Evolutionary conservation across 2,113 vertebrate species (phyloP), one percentile per base, ranked within the genome.

Genomic region (Ciconia boyciana): DNA sequence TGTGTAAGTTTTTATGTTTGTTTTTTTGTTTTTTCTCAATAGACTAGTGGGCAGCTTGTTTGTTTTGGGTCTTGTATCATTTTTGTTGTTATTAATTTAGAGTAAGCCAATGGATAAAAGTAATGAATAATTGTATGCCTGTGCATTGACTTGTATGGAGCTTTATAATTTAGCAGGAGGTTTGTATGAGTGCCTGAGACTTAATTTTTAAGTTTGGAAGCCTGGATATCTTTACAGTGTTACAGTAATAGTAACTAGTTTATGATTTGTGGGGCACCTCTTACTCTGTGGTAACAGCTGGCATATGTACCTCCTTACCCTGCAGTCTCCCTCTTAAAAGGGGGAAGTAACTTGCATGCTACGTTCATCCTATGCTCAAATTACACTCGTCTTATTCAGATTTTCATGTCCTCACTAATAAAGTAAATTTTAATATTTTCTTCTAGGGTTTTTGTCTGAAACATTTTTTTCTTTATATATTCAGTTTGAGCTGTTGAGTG

Each of bases 1-100:
- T 95, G 75, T 71, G 97, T 97, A 96, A 96, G 96, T 90, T 21
- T 36, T 71, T n/a, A 48, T 51, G 24, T 54, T 70, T 60, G 31
- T 32, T 19, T 41, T 16, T 19, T 19, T 51, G 7, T 41, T 26
- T 69, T 83, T 82, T 60, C 41, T 77, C 46, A 72, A 22, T 55
- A 60, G 92, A 43, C 22, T 80, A 69, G 16, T 31, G 20, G 46
- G 44, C 32, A 94, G 20, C 13, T 87, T 93, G 69, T 84, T 94
- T 96, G 26, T 46, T 87, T 79, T 85, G 46, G 10, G 39, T 79
- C 46, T 75, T 68, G 3, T 74, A 36, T 83, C 10, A 8, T 57
- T 39, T 39, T 39, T 70, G 7, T 65, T 95, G 20, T 69, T 70
- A 19, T 46, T 95, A 66, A 60, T 78, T 71, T 91, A 36, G 52